Base-by-base conservation (phyloP, 2,888 invertebrate species). In the Bhutanitis thaidina region DNA sequence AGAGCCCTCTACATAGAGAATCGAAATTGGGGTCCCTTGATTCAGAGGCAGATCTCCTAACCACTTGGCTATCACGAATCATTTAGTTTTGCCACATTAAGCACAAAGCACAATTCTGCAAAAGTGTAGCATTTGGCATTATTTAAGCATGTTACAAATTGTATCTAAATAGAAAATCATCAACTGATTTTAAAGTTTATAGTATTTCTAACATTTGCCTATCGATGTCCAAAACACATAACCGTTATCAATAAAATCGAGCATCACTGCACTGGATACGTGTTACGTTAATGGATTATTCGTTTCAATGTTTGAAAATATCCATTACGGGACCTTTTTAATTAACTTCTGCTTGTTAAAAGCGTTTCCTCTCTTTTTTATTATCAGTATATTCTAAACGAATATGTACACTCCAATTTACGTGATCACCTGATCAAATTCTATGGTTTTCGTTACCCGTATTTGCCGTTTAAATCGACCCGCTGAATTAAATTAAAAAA, bases 301-400 rank as follows among this genome's bases (percentile, higher is more conserved):
- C 27, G 44, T 34, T 44, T 27, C 12, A 38, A 39, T 34, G 43
- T 44, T 48, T 35, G 27, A 44, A 50, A 20, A 38, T 25, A 34
- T 44, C 50, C 43, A 50, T 50, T 50, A 44, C 16, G 32, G 37
- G 44, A 27, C 43, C 37, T 38, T 49, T 49, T 49, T 38, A 49
- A 49, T 49, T 49, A 43, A 49, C 49, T 43, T 49, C 25, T 43
- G 25, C 43, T 15, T 32, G 43, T 49, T 43, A 43, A 43, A 43
- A 20, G 29, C 36, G 43, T 43, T 41, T 43, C 15, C 49, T 29
- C 49, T 27, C 49, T 49, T 43, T n/a, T 49, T 43, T 43, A 49
- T 49, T 49, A 49, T 38, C 32, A 20, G 38, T 12, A 27, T 12
- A 15, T 37, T 27, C 35, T 41, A 36, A 43, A 43, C 38, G 32